Base-by-base conservation (phyloP, 1,140 invertebrate species). In the Zaprionus inermis region DNA sequence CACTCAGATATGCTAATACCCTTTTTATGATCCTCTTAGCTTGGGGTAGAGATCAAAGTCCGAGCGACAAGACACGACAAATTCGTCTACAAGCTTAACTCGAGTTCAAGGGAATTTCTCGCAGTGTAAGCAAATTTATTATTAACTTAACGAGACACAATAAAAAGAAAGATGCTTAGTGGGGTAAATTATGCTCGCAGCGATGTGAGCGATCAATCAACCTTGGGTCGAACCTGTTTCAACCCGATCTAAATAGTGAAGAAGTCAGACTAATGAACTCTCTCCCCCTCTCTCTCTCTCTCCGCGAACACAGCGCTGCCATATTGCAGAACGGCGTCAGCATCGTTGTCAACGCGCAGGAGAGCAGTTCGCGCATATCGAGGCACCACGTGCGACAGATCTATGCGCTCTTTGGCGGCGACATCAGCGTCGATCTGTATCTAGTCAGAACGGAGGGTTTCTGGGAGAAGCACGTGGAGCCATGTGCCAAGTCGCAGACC, bases 381-480 rank as follows among this genome's bases (percentile, higher is more conserved):
- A 92, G 95, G 63, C 93, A 94, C n/a, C 94, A 93, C 77, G 94
- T 95, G 60, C 93, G 94, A 14, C 93, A 94, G 4, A 93, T 93
- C 65, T 91, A 93, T 14, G 90, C 93, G 7, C 92, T 95, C 36
- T 93, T 93, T 57, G 90, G 93, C 49, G 92, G 93, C 65, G 93
- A 92, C 28, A 93, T 94, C 66, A 91, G 93, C 16, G 93, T 93
- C 63, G 93, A 93, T 32, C 92, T 95, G 52, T 93, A 96, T 79
- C 94, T 95, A 55, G 91, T 96, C 41, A 93, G 95, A 69, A 94
- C 95, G 4, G 95, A 96, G 78, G 95, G 94, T 10, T 96, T 96
- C 92, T 96, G 95, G 95, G 95, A 96, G 86, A 96, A 95, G 77
- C 94, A 95, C n/a, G 95, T 96, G 32, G 95, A 96, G 75, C 95